A percentile compares a stretch with the other conserved stretches of the same genome.
These are phyloP conservation scores for Lycocorax pyrrhopterus DNA, from an alignment of 2,113 vertebrate species.

Conservation along the genomic window DNA sequence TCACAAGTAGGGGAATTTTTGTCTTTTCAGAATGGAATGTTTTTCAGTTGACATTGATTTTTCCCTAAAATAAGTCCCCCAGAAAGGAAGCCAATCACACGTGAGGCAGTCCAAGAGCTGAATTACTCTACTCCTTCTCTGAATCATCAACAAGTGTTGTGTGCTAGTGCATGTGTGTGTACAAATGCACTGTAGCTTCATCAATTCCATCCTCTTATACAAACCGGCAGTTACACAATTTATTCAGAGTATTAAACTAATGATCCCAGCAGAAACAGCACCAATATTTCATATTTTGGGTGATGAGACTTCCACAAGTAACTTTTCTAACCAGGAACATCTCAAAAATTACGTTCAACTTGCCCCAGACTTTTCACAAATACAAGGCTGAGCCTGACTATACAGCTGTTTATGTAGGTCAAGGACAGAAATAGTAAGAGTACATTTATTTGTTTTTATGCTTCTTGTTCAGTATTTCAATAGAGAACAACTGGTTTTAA, in stretches of 20 bases:
- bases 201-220: neutral
- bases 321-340: neutral
- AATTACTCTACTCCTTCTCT: slow-evolving; percentile 72
- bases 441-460: neutral
- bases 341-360: neutral
- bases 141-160: slow-evolving; percentile 72
- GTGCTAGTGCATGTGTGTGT: slow-evolving; percentile 56
- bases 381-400: neutral
- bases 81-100: slow-evolving; percentile 71
- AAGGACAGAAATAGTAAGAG: neutral
- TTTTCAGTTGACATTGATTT: slow-evolving; percentile 69
- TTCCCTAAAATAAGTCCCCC: slow-evolving; percentile 71
- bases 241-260: neutral
- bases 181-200: slow-evolving; percentile 58
- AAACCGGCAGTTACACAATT: neutral
- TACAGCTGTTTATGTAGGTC: neutral
- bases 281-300: neutral
- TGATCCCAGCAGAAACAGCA: neutral
- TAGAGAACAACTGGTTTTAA: neutral
- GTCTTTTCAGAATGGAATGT: slow-evolving; percentile 73
- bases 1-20: slow-evolving; percentile 74
- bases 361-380: neutral
- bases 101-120: slow-evolving; percentile 68
- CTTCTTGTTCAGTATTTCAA: neutral
- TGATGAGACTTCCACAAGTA: neutral